Evolutionary conservation across 2,113 vertebrate genomes (phyloP).

Genomic region (Heterocephalus glaber): DNA sequence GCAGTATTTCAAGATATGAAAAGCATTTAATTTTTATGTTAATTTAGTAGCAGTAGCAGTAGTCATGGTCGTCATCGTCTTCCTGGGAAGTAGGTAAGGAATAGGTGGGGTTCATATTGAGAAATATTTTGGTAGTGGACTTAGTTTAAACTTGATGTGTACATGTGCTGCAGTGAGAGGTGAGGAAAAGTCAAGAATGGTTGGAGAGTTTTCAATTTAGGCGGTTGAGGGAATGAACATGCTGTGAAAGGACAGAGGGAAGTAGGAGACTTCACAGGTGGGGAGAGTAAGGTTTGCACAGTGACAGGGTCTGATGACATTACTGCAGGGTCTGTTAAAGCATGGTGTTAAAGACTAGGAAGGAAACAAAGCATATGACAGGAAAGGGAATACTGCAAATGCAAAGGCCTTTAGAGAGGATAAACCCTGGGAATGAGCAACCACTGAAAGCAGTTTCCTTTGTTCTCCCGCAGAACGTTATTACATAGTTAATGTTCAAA

Average conservation of each 20-base stretch:
- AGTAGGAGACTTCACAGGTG: not conserved
- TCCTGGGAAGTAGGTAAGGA: not conserved
- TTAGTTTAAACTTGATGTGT: not conserved
- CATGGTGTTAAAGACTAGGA: slow-evolving; percentile 13
- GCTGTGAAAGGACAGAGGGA: not conserved
- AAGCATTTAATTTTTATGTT: not conserved
- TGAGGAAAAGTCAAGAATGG: not conserved
- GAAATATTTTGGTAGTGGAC: not conserved
- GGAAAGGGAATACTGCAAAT: not conserved
- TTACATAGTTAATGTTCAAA: not conserved
- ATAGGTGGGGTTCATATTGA: not conserved
- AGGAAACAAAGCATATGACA: not conserved
- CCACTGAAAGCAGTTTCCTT: not conserved
- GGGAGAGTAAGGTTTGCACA: not conserved
- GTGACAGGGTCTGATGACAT: not conserved
- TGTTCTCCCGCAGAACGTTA: not conserved
- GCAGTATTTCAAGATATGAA: slow-evolving; percentile 16
- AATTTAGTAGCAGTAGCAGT: not conserved
- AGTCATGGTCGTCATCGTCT: not conserved
- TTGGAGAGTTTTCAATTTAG: not conserved
- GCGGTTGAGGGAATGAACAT: not conserved
- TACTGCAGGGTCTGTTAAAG: not conserved
- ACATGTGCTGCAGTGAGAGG: not conserved
- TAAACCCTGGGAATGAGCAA: not conserved
- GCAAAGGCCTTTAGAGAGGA: not conserved